phyloP scores from a whole-genome alignment of 2,888 invertebrate genomes.

The Melanostoma scalare region DNA sequence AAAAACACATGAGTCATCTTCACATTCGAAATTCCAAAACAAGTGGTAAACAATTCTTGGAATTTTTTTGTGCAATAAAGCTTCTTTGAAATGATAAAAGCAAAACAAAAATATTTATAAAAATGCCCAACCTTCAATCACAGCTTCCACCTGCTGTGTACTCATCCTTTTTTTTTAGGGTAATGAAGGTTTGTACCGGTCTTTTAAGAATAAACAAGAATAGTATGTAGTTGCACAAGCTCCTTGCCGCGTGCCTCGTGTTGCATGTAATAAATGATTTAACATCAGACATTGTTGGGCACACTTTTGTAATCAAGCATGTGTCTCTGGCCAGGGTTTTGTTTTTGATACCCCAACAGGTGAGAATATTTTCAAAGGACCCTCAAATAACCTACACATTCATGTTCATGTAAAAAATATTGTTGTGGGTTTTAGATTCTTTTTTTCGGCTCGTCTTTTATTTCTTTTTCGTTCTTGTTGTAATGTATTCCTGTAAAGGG shows the following conservation, averaged over 20 bases:
- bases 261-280: slow-evolving; percentile 34
- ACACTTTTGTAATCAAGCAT: slow-evolving; percentile 50
- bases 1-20: slow-evolving; percentile 67
- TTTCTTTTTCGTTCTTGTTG: slow-evolving; percentile 1
- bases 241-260: slow-evolving; percentile 41
- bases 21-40: slow-evolving; percentile 36
- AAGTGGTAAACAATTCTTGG: slow-evolving; percentile 41
- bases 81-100: slow-evolving; percentile 5
- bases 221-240: slow-evolving; percentile 29
- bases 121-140: too few species aligned
- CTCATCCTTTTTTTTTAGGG: slow-evolving; percentile 27
- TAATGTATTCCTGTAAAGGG: slow-evolving; percentile 24
- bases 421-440: background rate
- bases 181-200: background rate
- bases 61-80: slow-evolving; percentile 20
- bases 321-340: slow-evolving; percentile 10
- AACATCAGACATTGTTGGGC: slow-evolving; percentile 27
- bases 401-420: background rate
- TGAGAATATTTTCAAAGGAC: slow-evolving; percentile 53
- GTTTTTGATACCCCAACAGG: slow-evolving; percentile 53
- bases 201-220: slow-evolving; percentile 12
- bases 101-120: background rate
- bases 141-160: slow-evolving; percentile 34
- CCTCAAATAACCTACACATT: background rate
- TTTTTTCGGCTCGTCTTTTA: background rate